Percentiles rank a stretch among this genome's conserved stretches.
phyloP scores from a whole-genome alignment of 92 coral and sea anemone species.

The Pocillopora grandis region DNA sequence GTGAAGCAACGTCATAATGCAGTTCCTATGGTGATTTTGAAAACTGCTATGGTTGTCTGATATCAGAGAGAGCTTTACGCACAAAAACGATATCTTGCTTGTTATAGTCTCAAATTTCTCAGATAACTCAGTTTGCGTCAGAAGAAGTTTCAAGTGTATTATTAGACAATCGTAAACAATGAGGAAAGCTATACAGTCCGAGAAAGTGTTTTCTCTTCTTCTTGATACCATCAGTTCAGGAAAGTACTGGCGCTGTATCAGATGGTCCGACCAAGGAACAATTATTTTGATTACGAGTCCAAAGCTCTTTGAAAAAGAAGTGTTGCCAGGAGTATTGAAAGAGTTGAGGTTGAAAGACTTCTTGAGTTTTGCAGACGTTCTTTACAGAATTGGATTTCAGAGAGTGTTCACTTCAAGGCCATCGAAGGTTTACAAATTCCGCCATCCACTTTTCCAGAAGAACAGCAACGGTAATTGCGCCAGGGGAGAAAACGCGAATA shows the following conservation, averaged over 20 bases:
- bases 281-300: constrained; percentile 19
- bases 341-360: neutral
- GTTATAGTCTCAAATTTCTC: no score
- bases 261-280: constrained; percentile 21
- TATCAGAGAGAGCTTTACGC: no score
- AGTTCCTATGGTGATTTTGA: no score
- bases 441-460: constrained; percentile 1
- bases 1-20: no score
- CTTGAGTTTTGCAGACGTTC: neutral
- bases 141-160: neutral
- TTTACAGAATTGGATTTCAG: neutral
- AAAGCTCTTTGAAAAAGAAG: constrained; percentile 4
- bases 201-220: neutral
- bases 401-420: neutral
- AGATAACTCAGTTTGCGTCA: neutral
- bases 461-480: neutral
- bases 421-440: constrained; percentile 21
- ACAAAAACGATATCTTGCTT: no score
- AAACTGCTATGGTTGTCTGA: no score
- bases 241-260: constrained; percentile 23
- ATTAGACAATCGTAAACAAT: neutral
- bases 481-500: neutral
- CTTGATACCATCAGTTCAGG: neutral
- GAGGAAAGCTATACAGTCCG: neutral
- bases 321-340: neutral